A percentile compares a stretch with the other conserved stretches of the same genome.
These are phyloP conservation scores for Tragelaphus scriptus DNA, from an alignment of 2,113 vertebrate species.

Conservation along the genomic window DNA sequence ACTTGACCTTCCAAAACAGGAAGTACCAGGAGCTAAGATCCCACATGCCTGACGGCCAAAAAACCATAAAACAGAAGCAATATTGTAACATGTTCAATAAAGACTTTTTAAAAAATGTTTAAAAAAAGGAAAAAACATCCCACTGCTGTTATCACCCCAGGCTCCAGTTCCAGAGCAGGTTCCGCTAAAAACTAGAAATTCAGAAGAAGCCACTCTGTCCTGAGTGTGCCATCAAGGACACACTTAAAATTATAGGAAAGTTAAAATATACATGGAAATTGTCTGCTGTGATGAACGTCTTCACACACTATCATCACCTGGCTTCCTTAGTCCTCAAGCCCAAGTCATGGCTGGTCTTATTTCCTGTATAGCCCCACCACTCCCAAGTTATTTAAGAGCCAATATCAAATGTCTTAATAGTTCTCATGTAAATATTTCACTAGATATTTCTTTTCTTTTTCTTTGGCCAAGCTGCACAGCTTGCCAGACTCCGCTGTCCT, in stretches of 20 bases:
- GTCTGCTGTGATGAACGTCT: background rate
- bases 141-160: background rate
- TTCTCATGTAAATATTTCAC: background rate
- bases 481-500: background rate
- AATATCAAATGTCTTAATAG: background rate
- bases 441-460: background rate
- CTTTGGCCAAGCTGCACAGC: background rate
- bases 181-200: background rate
- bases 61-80: background rate
- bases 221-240: background rate
- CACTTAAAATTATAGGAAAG: background rate
- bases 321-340: background rate
- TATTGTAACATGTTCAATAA: background rate
- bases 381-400: background rate
- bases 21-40: background rate
- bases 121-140: background rate
- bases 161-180: background rate
- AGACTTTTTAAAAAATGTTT: background rate
- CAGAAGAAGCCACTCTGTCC: background rate
- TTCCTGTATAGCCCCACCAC: background rate
- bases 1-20: background rate
- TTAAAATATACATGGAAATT: background rate
- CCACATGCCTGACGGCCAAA: background rate
- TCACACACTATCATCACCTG: background rate
- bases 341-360: background rate